Base-by-base conservation (phyloP, 2,888 invertebrate species). In the Coelogynopora nodosa region DNA sequence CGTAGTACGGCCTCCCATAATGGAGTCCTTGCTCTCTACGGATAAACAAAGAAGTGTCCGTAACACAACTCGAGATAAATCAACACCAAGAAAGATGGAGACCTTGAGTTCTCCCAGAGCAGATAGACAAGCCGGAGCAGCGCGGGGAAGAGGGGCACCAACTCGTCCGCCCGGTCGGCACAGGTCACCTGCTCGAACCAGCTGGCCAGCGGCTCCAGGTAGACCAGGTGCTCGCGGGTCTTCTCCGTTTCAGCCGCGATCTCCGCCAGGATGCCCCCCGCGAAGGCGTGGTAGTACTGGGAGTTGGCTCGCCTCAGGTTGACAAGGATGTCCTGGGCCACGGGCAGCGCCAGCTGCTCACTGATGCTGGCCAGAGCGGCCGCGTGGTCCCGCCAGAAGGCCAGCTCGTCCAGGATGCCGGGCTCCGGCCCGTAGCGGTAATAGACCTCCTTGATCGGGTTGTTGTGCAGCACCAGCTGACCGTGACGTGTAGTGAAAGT, bases 251-350 rank as follows among this genome's bases (percentile, higher is more conserved):
- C 67, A 27, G 67, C 26, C n/a, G 28, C 30, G 23, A 88, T 67
- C 88, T 91, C 91, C 90, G 90, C 90, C 86, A 89, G 88, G 26
- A 91, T 91, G 49, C 90, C 90, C 49, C 90, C 90, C 49, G 90
- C 88, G 30, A 91, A 90, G 86, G 89, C 89, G 84, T 90, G 89
- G 10, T 91, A 90, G 87, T 91, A 91, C 80, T 91, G 90, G 87
- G 91, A 91, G 88, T 90, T 90, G 2, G 91, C 91, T 85, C 90
- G 90, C 81, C 91, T 90, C 84, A 92, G 89, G 88, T 91, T 91
- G 67, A 90, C 89, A 0, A 92, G 88, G 30, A 92, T 91, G 88
- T 92, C 91, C 81, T 89, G 89, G 30, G 91, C 91, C 13, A 91
- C 90, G 5, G 90, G 90, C 0, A 90, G 90, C 85, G 90, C 91